These are phyloP conservation scores for Eleginops maclovinus DNA, from an alignment of 2,113 vertebrate species.

Conservation along the genomic window DNA sequence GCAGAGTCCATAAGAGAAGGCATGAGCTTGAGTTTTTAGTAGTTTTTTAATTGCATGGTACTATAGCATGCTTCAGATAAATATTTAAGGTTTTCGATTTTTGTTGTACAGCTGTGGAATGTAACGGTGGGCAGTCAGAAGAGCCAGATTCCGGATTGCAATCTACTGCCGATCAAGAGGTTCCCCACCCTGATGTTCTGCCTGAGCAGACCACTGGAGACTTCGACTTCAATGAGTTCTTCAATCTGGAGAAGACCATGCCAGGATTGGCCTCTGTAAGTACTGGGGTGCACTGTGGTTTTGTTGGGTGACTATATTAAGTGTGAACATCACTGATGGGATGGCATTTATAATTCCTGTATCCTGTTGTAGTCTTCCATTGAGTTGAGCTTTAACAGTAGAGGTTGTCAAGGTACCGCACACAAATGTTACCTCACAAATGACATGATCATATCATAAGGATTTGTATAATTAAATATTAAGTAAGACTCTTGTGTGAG, in stretches of 20 bases:
- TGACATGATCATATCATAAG: no score
- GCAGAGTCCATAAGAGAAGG: conserved; percentile 92
- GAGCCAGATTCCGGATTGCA: conserved; percentile 84
- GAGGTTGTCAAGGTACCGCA: conserved; percentile 39
- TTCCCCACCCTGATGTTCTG: conserved; percentile 88
- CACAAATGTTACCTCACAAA: no score
- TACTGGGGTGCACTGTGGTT: conserved; percentile 69
- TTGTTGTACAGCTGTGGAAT: conserved; percentile 82
- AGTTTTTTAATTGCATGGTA: background rate
- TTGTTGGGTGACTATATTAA: conserved; percentile 1
- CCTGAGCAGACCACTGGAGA: conserved; percentile 92
- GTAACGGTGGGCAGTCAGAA: conserved; percentile 91
- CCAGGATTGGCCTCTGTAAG: conserved; percentile 98
- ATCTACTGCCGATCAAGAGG: conserved; percentile 92
- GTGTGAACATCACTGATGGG: conserved; percentile 36
- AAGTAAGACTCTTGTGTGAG: background rate
- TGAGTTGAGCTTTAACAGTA: conserved; percentile 19
- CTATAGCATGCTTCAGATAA: background rate
- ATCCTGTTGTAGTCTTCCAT: background rate
- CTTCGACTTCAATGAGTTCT: conserved; percentile 99
- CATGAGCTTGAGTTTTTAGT: conserved; percentile 27
- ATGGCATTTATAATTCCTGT: background rate
- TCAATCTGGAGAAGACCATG: conserved; percentile 97
- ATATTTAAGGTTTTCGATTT: background rate
- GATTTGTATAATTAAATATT: no score